phyloP scores from a whole-genome alignment of 37 sponge, comb jelly and placozoan genomes.

The Chondrosia reniformis region DNA sequence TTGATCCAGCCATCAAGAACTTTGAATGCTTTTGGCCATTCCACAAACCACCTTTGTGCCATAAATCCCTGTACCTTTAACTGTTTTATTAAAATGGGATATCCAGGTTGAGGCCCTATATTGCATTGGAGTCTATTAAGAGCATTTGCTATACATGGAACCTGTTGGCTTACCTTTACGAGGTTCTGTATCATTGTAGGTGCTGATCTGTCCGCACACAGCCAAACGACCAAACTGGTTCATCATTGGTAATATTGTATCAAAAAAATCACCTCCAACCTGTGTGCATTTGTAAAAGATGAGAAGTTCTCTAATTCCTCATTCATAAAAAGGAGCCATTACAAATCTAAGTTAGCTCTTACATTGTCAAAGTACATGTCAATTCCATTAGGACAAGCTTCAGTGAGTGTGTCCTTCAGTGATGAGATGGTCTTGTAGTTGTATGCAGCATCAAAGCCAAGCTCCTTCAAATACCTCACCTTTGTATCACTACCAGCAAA shows the following conservation, averaged over 20 bases:
- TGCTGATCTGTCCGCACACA: slow-evolving; percentile 72
- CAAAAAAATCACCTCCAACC: slow-evolving; percentile 88
- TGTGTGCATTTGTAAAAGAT: no score
- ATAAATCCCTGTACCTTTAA: slow-evolving; percentile 72
- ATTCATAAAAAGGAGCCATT: no score
- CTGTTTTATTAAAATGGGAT: slow-evolving; percentile 57
- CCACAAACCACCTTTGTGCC: slow-evolving; percentile 15
- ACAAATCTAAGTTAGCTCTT: no score
- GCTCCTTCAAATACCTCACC: slow-evolving; percentile 40
- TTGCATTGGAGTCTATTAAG: no score
- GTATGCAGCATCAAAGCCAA: slow-evolving; percentile 88
- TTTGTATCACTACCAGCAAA: slow-evolving; percentile 85
- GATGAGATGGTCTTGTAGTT: slow-evolving; percentile 85
- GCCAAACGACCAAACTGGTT: slow-evolving; percentile 67
- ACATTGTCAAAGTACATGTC: slow-evolving; percentile 92
- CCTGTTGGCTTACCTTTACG: slow-evolving; percentile 25
- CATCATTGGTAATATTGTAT: slow-evolving; percentile 62
- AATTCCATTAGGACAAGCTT: slow-evolving; percentile 81
- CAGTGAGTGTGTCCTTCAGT: slow-evolving; percentile 52
- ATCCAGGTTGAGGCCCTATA: no score
- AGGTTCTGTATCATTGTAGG: slow-evolving; percentile 53
- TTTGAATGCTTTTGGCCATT: slow-evolving; percentile 55
- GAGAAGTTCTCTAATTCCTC: no score
- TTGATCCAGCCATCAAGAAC: slow-evolving; percentile 61
- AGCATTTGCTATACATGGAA: no score